Evolutionary conservation across 2,888 invertebrate genomes (phyloP).

Genomic region (Orthosia gothica): DNA sequence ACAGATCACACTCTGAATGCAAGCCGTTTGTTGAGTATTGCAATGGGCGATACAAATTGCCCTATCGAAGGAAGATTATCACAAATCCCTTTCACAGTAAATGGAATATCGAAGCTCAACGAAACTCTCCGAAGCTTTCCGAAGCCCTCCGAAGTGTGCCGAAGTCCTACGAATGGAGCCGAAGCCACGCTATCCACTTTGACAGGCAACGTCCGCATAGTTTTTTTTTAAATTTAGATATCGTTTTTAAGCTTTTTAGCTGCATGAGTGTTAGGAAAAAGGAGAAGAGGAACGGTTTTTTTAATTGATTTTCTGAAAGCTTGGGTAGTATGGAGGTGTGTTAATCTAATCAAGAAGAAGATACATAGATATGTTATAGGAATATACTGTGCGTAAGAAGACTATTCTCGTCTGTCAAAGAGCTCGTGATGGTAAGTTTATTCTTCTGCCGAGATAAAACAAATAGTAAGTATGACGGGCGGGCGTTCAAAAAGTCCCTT

Average conservation of each 20-base stretch:
- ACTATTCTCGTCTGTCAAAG: too few relatives aligned
- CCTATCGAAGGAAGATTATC: slow-evolving; percentile 61
- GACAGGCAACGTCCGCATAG: background rate
- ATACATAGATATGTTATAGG: too few relatives aligned
- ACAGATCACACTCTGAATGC: slow-evolving; percentile 26
- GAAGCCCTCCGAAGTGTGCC: slow-evolving; percentile 31
- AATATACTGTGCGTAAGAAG: too few relatives aligned
- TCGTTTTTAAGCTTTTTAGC: slow-evolving; percentile 56
- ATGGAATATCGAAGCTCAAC: slow-evolving; percentile 61
- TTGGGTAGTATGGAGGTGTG: background rate
- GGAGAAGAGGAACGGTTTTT: slow-evolving; percentile 22
- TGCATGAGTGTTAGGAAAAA: slow-evolving; percentile 51
- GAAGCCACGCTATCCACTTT: slow-evolving; percentile 54
- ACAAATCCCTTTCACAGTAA: slow-evolving; percentile 66
- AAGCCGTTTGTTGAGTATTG: slow-evolving; percentile 55
- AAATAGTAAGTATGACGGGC: too few relatives aligned
- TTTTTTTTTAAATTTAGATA: slow-evolving; percentile 46
- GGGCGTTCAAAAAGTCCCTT: too few relatives aligned
- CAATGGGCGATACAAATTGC: slow-evolving; percentile 62
- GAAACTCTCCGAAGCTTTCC: slow-evolving; percentile 30
- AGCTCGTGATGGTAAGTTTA: too few relatives aligned
- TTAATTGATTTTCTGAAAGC: slow-evolving; percentile 25
- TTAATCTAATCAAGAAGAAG: too few relatives aligned
- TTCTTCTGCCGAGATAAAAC: too few relatives aligned
- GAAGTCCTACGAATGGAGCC: slow-evolving; percentile 28